Conservation (phyloP, 2,888 invertebrate genomes). For the Chrysolina oricalcia region DNA sequence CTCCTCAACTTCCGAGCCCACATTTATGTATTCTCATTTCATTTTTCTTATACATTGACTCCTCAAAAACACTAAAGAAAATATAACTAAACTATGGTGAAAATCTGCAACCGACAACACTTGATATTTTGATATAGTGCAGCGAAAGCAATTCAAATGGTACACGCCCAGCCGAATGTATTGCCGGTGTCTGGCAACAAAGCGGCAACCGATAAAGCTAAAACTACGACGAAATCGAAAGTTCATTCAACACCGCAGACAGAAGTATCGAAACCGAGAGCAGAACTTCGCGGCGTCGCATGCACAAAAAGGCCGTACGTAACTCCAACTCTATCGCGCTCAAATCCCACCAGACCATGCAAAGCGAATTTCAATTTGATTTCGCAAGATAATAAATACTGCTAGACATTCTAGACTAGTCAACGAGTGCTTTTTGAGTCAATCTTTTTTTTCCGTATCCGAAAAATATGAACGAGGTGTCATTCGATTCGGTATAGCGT, state of each 20-base stretch:
- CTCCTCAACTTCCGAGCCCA: no score
- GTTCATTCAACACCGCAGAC: slow-evolving; percentile 3
- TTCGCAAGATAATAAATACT: slow-evolving; percentile 7
- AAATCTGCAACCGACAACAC: no score
- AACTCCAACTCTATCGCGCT: not conserved
- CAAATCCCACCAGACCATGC: not conserved
- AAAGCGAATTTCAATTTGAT: slow-evolving; percentile 6
- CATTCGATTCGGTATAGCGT: no score
- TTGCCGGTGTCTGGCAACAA: not conserved
- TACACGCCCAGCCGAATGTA: not conserved
- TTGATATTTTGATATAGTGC: not conserved
- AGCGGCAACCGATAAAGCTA: not conserved
- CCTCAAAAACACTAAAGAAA: no score
- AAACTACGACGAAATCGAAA: not conserved
- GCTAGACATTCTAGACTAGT: not conserved
- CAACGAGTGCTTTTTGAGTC: no score
- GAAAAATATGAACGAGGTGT: no score
- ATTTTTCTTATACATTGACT: no score
- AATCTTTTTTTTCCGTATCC: no score
- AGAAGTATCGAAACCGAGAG: slow-evolving; percentile 1
- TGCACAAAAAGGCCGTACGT: not conserved
- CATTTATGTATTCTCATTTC: no score
- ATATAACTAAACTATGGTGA: no score
- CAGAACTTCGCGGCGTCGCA: not conserved
- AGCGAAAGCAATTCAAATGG: not conserved